Base-by-base conservation (phyloP, 2,888 invertebrate species). In the Tanytarsus gracilentus region DNA sequence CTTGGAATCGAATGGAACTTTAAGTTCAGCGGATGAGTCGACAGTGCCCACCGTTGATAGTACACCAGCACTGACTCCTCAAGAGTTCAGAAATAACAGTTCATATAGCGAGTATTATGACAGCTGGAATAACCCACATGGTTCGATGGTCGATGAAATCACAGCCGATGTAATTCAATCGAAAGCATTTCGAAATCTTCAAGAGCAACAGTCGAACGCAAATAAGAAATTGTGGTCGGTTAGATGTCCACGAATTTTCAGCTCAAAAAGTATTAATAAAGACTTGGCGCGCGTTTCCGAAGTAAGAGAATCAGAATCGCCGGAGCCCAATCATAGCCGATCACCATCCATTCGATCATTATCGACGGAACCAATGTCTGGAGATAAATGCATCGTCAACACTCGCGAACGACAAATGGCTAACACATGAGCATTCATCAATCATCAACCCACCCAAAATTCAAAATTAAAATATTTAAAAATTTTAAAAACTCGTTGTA, bases 171-270 rank as follows among this genome's bases (percentile, higher is more conserved):
- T 74, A 48, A 64, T 80, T 29, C 80, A 81, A 3, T 81, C 81
- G 1, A 77, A 78, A 65, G 77, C 80, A 1, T 79, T 81, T 66
- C 77, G 77, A 64, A 69, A 76, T 1, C 67, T 80, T 27, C 78
- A 79, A 65, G 79, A 79, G 50, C 74, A 77, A 62, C 66, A 75
- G 65, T 69, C 68, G 64, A 65, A 69, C 3, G 70, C 70, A 26
- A 70, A 68, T 62, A 69, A 79, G 64, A 75, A 76, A 62, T 74
- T 77, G 8, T 73, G 79, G 66, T 75, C 78, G 23, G 81, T 80
- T 1, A 76, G 79, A 53, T 84, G 84, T 69, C 84, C 84, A 0
- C 74, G 82, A 61, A 79, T 82, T 44, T 72, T 79, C 62, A 82
- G 80, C 66, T 76, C 78, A 14, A 81, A 81, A 70, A 79, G 78